Evolutionary conservation across 2,797 vertebrate genomes (phyloP), one percentile per base, ranked within the genome.

Genomic region (Pangasius krempfi): DNA sequence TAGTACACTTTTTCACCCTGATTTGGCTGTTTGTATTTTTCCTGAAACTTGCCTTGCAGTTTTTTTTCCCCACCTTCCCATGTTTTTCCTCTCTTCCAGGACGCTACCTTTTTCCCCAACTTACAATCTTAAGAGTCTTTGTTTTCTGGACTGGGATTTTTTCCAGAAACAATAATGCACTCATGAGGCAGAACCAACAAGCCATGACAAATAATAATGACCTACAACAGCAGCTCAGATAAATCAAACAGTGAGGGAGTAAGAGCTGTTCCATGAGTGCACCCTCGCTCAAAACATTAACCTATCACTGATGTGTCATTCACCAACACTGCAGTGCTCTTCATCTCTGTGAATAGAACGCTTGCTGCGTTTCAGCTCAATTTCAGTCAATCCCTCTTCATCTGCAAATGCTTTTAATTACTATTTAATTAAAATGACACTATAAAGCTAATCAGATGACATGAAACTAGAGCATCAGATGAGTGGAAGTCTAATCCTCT

Each of bases 191-290:
- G 22, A 75, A 75, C 20, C 72, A 47, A 75, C 72, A 75, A 54
- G 33, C n/a, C 7, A 56, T 79, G 50, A 79, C 30, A 33, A 94
- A 95, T 94, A 94, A 94, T 92, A 91, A 95, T 93, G 85, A 93
- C 92, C 92, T 86, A 87, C 87, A 90, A 76, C 25, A 89, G 85
- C 92, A 83, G 40, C 89, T 40, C 0, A 87, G 76, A 94, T 94
- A 93, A 94, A 94, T 95, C 94, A 95, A 89, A 73, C 78, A 40
- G 33, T 5, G 6, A 54, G 89, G 66, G 75, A 82, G 47, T 37
- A 33, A 60, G 40, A 13, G 27, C 54, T 10, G 27, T 78, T 88
- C 80, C 60, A 80, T 33, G 1, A 18, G 80, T 47, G 44, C n/a
- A 16, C 44, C 70, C 58, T 80, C 37, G 85, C 16, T 92, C 76